phyloP scores from a whole-genome alignment of 2,797 vertebrate genomes.

The Siniperca undulata region DNA sequence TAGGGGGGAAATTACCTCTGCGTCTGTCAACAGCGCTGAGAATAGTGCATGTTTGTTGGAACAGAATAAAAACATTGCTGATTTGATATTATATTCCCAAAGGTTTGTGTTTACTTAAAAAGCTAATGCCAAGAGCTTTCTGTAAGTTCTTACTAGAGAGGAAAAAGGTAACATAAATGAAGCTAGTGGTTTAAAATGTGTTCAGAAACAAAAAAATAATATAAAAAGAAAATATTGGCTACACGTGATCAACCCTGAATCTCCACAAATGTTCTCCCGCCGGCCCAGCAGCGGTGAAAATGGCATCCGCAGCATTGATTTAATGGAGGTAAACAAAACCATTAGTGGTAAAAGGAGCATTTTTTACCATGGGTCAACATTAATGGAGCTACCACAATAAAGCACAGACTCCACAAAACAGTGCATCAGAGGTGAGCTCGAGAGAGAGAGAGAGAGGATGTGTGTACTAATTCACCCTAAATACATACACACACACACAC shows the following conservation, averaged over 20 bases:
- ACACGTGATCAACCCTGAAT: not conserved
- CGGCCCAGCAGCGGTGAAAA: not conserved
- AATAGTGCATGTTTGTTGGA: slow-evolving; percentile 24
- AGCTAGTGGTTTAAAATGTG: not conserved
- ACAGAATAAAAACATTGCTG: slow-evolving; percentile 33
- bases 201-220: slow-evolving; percentile 20
- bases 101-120: not conserved
- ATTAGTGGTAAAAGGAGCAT: slow-evolving; percentile 65
- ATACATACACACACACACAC: slow-evolving; percentile 7
- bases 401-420: slow-evolving; percentile 35
- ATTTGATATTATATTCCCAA: slow-evolving; percentile 26
- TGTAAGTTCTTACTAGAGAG: not conserved
- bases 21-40: slow-evolving; percentile 39
- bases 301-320: slow-evolving; percentile 38
- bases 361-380: slow-evolving; percentile 52
- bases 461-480: not conserved
- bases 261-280: slow-evolving; percentile 14
- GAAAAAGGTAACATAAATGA: not conserved
- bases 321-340: slow-evolving; percentile 70
- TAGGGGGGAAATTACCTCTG: slow-evolving; percentile 52
- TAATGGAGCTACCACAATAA: slow-evolving; percentile 67
- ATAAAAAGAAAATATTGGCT: slow-evolving; percentile 12
- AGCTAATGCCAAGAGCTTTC: not conserved
- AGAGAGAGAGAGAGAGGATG: slow-evolving; percentile 25
- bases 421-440: slow-evolving; percentile 34